These are phyloP conservation scores for Microcebus tavaratra DNA, from an alignment of 2,113 vertebrate genomes.

Conservation along the genomic window DNA sequence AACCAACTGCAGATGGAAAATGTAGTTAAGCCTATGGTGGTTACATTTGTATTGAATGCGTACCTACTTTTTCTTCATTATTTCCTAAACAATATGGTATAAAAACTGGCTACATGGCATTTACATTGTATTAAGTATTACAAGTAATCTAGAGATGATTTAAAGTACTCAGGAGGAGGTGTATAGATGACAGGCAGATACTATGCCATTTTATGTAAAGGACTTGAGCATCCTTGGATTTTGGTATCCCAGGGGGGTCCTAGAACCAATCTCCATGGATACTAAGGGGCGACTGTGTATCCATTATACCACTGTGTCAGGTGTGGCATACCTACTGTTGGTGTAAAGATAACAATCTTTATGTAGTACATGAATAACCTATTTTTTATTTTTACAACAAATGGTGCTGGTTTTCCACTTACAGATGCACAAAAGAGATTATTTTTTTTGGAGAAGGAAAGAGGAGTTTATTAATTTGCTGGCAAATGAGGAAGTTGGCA, in stretches of 20 bases:
- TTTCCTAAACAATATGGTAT: not conserved
- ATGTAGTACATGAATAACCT: not conserved
- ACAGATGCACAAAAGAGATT: not conserved
- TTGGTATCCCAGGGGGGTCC: not conserved
- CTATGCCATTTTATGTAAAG: not conserved
- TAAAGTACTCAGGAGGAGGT: not conserved
- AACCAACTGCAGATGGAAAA: not conserved
- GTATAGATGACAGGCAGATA: not conserved
- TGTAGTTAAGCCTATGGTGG: not conserved
- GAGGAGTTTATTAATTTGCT: too few relatives aligned
- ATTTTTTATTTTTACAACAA: not conserved
- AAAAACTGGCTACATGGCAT: not conserved
- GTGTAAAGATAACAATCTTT: not conserved
- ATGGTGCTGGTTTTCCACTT: not conserved
- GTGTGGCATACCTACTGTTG: not conserved
- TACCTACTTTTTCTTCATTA: not conserved
- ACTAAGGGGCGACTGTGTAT: not conserved
- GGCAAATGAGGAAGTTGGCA: too few relatives aligned
- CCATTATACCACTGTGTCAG: not conserved
- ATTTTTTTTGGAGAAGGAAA: not conserved
- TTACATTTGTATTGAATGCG: not conserved
- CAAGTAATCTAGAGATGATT: not conserved
- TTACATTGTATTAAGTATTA: not conserved
- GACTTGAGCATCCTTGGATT: not conserved
- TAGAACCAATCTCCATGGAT: not conserved